Evolutionary conservation across 1,140 invertebrate genomes (phyloP), one percentile per base, ranked within the genome.

Genomic region (Orchesella cincta): DNA sequence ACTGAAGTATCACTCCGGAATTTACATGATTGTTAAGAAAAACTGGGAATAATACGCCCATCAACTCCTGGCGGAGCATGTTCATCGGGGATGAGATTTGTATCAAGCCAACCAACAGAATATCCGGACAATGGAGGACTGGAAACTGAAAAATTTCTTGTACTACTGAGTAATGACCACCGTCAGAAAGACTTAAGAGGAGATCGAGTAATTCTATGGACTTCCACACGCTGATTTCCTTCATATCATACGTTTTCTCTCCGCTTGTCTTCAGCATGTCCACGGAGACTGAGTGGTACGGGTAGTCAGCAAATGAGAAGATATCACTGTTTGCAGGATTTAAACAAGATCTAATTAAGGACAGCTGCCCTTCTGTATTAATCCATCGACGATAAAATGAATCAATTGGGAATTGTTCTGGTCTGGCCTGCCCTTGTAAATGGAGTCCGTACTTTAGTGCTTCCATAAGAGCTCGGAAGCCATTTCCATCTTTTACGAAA

Each of bases 21-120:
- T 98, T 98, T 0, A 94, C 94, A 89, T 98, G 96, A 87, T 96
- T 97, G 18, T 92, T 91, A 20, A 98, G 87, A 86, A 98, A 98
- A 74, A 95, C 92, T 1, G 95, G 94, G 84, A 98, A 93, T 14
- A 98, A 85, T 52, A 89, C 92, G 62, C 91, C 90, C 34, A 98
- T 88, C 51, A 98, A 85, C 84, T 98, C 96, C 86, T 96, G 93
- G 74, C 93, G 86, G 54, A 94, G 85, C 73, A 90, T 86, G 18
- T 92, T 92, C 26, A 93, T 86, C 0, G 93, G 92, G 31, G 91
- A 89, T 84, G 88, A 91, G 16, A 95, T 92, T 86, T 98, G 95
- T 18, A 83, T 79, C 31, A 90, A 85, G 0, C 93, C 93, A 33
- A 98, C 85, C 8, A 97, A 89, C 16, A 98, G 87, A 26, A 98